Evolutionary conservation across 1,140 invertebrate species (phyloP).

Genomic region (Maconellicoccus hirsutus): DNA sequence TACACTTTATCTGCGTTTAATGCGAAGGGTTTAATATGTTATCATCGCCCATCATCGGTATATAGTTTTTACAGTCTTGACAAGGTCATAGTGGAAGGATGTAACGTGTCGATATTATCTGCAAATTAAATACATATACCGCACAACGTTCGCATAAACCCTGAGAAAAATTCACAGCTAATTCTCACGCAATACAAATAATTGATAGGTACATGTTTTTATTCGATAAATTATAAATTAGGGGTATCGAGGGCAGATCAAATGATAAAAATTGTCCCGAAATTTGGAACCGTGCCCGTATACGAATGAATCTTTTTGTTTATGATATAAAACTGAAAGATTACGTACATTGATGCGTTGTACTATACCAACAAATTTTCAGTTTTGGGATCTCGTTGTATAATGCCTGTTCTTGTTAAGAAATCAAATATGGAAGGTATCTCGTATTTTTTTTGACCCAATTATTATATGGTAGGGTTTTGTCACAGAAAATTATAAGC

Average conservation of each 20-base stretch:
- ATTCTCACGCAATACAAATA: conserved; percentile 16
- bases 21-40: not conserved
- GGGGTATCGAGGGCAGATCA: conserved; percentile 1
- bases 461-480: conserved; percentile 1
- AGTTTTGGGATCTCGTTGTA: no score
- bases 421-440: not conserved
- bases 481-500: conserved; percentile 7
- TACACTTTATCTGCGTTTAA: conserved; percentile 5
- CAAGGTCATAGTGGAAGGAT: conserved; percentile 12
- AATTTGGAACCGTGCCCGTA: no score
- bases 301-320: no score
- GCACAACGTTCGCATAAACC: not conserved
- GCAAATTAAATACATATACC: conserved; percentile 21
- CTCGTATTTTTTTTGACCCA: conserved; percentile 14
- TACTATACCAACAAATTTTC: no score
- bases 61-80: conserved; percentile 8
- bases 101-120: conserved; percentile 20
- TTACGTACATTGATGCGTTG: no score
- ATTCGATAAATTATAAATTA: conserved; percentile 1
- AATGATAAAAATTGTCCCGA: not conserved
- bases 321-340: no score
- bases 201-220: not conserved
- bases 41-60: conserved; percentile 1
- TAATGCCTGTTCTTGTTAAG: no score
- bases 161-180: not conserved